Percentiles rank a stretch among this genome's conserved stretches.
These are phyloP conservation scores for Metellina segmentata DNA, from an alignment of 2,888 invertebrate species.

Conservation along the genomic window DNA sequence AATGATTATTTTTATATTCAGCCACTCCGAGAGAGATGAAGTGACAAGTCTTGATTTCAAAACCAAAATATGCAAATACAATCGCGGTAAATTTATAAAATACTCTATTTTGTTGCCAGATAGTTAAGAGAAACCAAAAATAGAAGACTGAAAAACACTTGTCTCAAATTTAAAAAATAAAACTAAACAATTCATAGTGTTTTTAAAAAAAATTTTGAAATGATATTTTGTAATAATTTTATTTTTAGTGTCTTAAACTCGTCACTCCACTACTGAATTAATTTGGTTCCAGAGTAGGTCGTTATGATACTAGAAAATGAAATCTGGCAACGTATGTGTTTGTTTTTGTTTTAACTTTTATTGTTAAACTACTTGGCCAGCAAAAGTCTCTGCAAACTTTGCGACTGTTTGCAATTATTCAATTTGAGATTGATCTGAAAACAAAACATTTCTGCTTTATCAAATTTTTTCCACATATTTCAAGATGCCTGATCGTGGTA, in stretches of 20 bases:
- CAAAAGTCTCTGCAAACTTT: too few species aligned
- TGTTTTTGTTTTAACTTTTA: background rate
- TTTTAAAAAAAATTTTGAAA: background rate
- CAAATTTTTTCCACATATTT: background rate
- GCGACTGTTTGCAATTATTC: too few species aligned
- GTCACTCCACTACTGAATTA: background rate
- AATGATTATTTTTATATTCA: background rate
- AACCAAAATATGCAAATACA: slow-evolving; percentile 20
- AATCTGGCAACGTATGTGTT: background rate
- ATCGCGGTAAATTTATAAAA: slow-evolving; percentile 38
- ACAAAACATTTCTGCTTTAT: background rate
- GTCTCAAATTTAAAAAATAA: background rate
- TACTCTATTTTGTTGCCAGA: slow-evolving; percentile 5
- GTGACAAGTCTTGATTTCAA: slow-evolving; percentile 8
- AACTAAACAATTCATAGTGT: background rate
- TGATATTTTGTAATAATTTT: background rate
- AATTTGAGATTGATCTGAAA: background rate
- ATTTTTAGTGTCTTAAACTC: too few species aligned
- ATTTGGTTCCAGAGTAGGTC: too few species aligned
- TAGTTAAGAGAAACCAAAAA: slow-evolving; percentile 5
- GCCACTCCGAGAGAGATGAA: background rate
- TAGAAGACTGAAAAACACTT: background rate
- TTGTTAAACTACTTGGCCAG: too few species aligned
- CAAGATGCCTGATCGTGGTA: background rate
- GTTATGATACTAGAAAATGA: too few species aligned